Conservation (phyloP, 2,888 invertebrate genomes). For the Pachliopta kotzebuea region DNA sequence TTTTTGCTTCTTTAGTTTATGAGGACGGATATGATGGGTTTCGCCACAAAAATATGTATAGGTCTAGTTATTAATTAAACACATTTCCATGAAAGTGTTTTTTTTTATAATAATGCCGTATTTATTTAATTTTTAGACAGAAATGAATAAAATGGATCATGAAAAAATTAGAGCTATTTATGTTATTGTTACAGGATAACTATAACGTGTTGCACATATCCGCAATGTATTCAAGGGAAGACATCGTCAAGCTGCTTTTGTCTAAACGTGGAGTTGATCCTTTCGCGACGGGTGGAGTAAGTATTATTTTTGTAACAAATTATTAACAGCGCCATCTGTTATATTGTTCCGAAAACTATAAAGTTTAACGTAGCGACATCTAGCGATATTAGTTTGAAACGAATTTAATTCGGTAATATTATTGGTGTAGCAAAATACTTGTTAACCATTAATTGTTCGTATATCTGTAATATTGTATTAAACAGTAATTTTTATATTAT, state of each 20-base stretch:
- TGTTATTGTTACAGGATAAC: conserved; percentile 87
- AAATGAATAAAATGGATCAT: too few relatives aligned
- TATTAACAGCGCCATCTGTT: background rate
- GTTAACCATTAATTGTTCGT: too few relatives aligned
- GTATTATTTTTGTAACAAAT: conserved; percentile 52
- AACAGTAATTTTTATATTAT: too few relatives aligned
- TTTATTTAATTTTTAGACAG: too few relatives aligned
- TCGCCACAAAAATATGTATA: too few relatives aligned
- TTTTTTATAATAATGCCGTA: too few relatives aligned
- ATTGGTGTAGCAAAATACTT: too few relatives aligned
- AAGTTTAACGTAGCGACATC: conserved; percentile 6
- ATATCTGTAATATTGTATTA: too few relatives aligned
- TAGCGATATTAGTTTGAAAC: background rate
- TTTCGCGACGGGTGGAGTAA: conserved; percentile 95
- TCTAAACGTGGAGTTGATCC: conserved; percentile 95
- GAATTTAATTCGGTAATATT: background rate
- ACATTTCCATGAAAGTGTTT: too few relatives aligned
- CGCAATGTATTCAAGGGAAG: conserved; percentile 96
- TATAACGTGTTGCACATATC: conserved; percentile 97
- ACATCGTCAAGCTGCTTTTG: conserved; percentile 94
- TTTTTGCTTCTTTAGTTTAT: background rate
- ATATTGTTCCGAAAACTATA: background rate
- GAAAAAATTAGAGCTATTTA: too few relatives aligned
- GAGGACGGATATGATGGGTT: too few relatives aligned
- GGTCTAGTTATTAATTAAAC: too few relatives aligned